These are phyloP conservation scores for Drosophila biarmipes DNA, from an alignment of 1,140 invertebrate genomes.

Conservation along the genomic window DNA sequence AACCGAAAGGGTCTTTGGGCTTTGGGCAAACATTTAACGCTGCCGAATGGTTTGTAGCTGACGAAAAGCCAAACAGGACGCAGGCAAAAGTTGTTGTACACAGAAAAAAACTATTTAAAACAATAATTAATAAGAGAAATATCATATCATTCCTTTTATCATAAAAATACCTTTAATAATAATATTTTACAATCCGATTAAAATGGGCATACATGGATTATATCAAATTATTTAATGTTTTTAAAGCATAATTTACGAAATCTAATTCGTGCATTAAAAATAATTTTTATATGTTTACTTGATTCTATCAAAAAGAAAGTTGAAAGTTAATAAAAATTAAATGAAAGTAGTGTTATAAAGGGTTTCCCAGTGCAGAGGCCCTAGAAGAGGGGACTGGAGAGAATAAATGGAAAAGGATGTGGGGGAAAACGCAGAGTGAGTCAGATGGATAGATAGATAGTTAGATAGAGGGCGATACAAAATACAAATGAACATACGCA, in stretches of 20 bases:
- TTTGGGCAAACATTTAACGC: slow-evolving; percentile 58
- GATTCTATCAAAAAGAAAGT: background rate
- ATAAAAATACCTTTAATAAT: too few species aligned
- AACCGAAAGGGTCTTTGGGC: slow-evolving; percentile 16
- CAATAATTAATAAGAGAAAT: background rate
- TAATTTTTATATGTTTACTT: too few species aligned
- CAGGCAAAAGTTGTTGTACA: slow-evolving; percentile 31
- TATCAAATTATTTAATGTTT: too few species aligned
- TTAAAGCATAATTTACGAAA: too few species aligned
- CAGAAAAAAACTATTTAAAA: background rate
- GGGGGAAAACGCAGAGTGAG: slow-evolving; percentile 15
- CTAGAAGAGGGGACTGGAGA: background rate
- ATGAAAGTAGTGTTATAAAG: background rate
- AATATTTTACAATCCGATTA: too few species aligned
- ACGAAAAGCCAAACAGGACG: slow-evolving; percentile 60
- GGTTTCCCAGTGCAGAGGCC: slow-evolving; percentile 11
- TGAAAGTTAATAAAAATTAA: background rate
- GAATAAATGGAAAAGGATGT: background rate
- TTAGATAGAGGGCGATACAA: slow-evolving; percentile 33
- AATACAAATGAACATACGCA: slow-evolving; percentile 80
- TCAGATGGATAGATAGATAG: slow-evolving; percentile 30
- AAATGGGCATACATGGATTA: too few species aligned
- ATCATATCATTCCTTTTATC: too few species aligned
- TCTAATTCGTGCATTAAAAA: too few species aligned
- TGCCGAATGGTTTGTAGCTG: slow-evolving; percentile 71